phyloP scores from a whole-genome alignment of 2,113 vertebrate genomes.

The Nesoenas mayeri region DNA sequence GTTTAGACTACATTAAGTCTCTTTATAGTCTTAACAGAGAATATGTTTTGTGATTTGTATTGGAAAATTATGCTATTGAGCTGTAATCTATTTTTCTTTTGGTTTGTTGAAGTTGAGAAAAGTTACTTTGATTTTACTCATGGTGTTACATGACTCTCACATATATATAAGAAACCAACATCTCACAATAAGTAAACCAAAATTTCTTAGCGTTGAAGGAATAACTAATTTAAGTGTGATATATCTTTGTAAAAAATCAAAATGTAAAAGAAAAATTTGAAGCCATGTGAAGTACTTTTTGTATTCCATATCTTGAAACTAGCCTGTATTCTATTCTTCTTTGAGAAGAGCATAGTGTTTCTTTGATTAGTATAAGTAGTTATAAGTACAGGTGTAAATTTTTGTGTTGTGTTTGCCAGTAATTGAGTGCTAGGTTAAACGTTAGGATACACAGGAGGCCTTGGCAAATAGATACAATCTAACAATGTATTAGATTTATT shows the following conservation, averaged over 20 bases:
- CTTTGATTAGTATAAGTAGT: neutral
- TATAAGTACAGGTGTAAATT: neutral
- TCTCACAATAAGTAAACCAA: neutral
- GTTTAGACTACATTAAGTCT: neutral
- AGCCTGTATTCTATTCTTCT: neutral
- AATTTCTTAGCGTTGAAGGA: neutral
- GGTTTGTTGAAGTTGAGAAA: neutral
- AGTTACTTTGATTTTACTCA: neutral
- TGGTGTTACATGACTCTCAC: neutral
- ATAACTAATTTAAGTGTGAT: neutral
- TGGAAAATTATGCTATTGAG: neutral
- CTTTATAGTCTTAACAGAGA: neutral
- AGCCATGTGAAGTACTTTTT: neutral
- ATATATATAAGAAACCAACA: neutral
- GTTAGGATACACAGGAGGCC: neutral
- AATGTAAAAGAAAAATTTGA: neutral
- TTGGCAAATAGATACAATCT: neutral
- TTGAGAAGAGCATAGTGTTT: neutral
- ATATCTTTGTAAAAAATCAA: neutral
- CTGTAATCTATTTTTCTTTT: neutral
- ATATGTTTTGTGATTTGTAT: neutral
- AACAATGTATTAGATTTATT: neutral
- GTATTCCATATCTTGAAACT: neutral
- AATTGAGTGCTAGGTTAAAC: neutral
- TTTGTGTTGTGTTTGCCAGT: neutral